phyloP scores from a whole-genome alignment of 2,797 vertebrate species.

The Phrynocephalus guinanensis region DNA sequence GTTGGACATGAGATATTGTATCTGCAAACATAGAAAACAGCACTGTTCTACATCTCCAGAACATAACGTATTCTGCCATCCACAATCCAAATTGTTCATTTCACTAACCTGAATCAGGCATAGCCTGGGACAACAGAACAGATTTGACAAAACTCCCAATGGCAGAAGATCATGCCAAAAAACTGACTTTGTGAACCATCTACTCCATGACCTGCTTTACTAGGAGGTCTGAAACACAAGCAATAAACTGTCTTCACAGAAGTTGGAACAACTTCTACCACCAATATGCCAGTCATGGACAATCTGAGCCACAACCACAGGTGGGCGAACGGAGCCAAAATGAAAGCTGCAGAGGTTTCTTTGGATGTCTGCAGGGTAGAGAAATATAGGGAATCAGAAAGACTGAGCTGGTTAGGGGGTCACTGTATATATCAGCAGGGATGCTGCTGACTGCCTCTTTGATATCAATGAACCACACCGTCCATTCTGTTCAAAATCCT shows the following conservation, averaged over 20 bases:
- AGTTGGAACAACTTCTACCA: not conserved
- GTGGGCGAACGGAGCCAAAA: not conserved
- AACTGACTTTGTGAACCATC: no score
- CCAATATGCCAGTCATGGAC: not conserved
- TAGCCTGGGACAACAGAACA: no score
- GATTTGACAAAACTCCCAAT: not conserved
- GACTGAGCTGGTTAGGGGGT: not conserved
- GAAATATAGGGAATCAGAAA: not conserved
- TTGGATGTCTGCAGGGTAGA: not conserved
- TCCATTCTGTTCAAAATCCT: not conserved
- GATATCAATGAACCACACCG: not conserved
- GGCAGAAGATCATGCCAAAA: not conserved
- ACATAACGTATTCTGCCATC: not conserved
- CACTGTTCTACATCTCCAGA: not conserved
- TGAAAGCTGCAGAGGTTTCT: not conserved
- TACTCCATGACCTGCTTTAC: not conserved
- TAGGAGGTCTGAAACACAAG: not conserved
- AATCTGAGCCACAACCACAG: not conserved
- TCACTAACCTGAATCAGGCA: no score
- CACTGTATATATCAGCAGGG: no score
- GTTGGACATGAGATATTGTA: not conserved
- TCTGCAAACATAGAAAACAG: not conserved
- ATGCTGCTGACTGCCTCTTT: not conserved
- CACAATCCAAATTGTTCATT: not conserved
- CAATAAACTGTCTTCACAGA: not conserved